These are phyloP conservation scores for Xylota segnis DNA, from an alignment of 2,888 invertebrate genomes.

Conservation along the genomic window DNA sequence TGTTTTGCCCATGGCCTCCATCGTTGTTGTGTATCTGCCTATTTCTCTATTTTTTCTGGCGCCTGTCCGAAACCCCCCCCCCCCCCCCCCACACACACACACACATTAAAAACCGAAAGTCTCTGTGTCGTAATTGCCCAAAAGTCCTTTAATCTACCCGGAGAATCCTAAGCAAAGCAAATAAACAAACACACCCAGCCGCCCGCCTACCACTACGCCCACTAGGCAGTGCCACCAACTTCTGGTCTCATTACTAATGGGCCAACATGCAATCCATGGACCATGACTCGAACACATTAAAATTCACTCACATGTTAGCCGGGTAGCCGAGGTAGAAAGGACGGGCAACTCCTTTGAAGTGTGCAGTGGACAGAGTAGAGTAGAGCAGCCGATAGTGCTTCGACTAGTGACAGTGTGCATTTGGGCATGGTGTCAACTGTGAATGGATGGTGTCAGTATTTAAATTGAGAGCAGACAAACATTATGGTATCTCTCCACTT, in stretches of 20 bases:
- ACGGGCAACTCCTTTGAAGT: conserved; percentile 43
- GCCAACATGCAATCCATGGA: conserved; percentile 51
- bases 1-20: conserved; percentile 30
- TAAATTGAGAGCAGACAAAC: conserved; percentile 65
- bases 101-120: conserved; percentile 52
- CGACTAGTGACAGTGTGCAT: conserved; percentile 40
- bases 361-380: conserved; percentile 19
- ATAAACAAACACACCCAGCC: conserved; percentile 66
- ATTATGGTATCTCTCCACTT: conserved; percentile 43
- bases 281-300: conserved; percentile 69
- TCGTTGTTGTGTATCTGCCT: conserved; percentile 1
- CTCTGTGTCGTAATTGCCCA: conserved; percentile 60
- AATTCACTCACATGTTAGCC: conserved; percentile 44
- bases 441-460: conserved; percentile 66
- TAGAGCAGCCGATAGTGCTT: neutral
- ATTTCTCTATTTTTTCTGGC: conserved; percentile 20
- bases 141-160: conserved; percentile 70
- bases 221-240: conserved; percentile 24
- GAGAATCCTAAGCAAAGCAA: conserved; percentile 63
- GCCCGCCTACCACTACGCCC: conserved; percentile 25
- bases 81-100: too few relatives aligned
- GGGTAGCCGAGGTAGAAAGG: conserved; percentile 8
- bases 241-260: conserved; percentile 59
- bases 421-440: conserved; percentile 70
- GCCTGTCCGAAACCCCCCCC: conserved; percentile 6